A percentile compares a stretch with the other conserved stretches of the same genome.
Conservation (phyloP, 2,888 invertebrate genomes). For the Nomada fabriciana region DNA sequence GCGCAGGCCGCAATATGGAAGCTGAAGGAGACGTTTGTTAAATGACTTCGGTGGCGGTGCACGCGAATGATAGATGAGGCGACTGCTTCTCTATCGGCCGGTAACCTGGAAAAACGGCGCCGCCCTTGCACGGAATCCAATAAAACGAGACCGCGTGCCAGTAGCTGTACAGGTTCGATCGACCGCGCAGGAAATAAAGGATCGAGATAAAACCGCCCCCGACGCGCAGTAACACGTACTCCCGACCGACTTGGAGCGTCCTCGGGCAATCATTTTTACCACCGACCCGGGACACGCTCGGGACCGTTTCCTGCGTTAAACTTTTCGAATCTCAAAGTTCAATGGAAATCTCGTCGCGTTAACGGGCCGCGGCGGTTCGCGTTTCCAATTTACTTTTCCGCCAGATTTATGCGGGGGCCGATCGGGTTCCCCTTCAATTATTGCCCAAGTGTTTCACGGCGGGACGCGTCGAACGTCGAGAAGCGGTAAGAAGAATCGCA, state of each 20-base stretch:
- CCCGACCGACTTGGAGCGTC: slow-evolving; percentile 43
- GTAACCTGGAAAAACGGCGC: slow-evolving; percentile 70
- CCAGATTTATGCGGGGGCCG: too few species aligned
- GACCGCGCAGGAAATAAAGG: slow-evolving; percentile 60
- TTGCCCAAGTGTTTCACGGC: background rate
- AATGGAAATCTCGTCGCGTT: too few species aligned
- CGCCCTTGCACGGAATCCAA: slow-evolving; percentile 70
- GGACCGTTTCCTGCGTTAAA: slow-evolving; percentile 7
- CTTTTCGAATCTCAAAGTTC: background rate
- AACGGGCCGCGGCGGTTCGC: too few species aligned
- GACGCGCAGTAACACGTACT: slow-evolving; percentile 57
- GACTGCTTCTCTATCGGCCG: slow-evolving; percentile 61
- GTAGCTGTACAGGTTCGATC: slow-evolving; percentile 62
- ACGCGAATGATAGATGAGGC: slow-evolving; percentile 72
- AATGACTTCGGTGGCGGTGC: slow-evolving; percentile 67
- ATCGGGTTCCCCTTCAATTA: too few species aligned
- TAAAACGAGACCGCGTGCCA: slow-evolving; percentile 67
- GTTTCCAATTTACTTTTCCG: too few species aligned
- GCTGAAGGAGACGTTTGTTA: slow-evolving; percentile 73
- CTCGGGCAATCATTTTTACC: slow-evolving; percentile 62
- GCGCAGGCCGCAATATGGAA: slow-evolving; percentile 64
- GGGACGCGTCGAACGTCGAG: background rate
- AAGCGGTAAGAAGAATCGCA: background rate
- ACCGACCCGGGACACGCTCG: background rate
- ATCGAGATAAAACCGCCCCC: slow-evolving; percentile 63